These are phyloP conservation scores for Diplolepis rosae DNA, from an alignment of 2,888 invertebrate species.

Conservation along the genomic window DNA sequence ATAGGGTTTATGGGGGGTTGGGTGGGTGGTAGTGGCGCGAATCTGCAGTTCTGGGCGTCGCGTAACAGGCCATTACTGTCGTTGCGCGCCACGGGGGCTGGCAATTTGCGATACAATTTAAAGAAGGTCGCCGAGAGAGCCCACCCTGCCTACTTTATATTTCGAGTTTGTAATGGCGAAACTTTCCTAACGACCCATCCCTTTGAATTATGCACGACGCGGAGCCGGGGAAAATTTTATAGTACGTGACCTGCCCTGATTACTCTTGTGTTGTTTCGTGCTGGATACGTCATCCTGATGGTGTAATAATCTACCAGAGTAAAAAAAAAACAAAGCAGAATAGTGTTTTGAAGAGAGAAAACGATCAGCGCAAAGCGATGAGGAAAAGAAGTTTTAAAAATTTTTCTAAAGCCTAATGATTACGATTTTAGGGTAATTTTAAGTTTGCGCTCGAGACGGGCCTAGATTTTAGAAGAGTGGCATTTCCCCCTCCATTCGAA, in stretches of 20 bases:
- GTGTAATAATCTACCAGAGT: constrained; percentile 52
- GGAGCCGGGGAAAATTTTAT: constrained; percentile 26
- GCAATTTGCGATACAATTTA: constrained; percentile 69
- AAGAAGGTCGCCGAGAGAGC: constrained; percentile 58
- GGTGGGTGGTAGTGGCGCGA: background rate
- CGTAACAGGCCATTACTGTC: constrained; percentile 58
- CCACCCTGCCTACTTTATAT: constrained; percentile 49
- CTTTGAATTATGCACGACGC: constrained; percentile 48
- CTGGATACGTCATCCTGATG: constrained; percentile 53
- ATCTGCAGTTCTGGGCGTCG: constrained; percentile 44
- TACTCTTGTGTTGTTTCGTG: constrained; percentile 21
- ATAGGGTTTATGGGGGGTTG: background rate
- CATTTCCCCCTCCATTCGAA: background rate
- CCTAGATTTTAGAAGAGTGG: too few species aligned
- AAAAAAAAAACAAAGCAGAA: background rate
- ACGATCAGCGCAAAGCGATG: too few species aligned
- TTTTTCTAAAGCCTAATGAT: background rate
- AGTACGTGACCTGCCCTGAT: constrained; percentile 32
- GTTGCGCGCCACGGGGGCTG: constrained; percentile 37
- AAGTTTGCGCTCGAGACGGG: too few species aligned
- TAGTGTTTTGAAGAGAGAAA: background rate
- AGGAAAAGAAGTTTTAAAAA: background rate
- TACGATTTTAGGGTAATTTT: background rate
- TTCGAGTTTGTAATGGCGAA: constrained; percentile 66
- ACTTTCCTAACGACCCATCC: constrained; percentile 66